phyloP scores from a whole-genome alignment of 2,113 vertebrate species.

The Alces alces region DNA sequence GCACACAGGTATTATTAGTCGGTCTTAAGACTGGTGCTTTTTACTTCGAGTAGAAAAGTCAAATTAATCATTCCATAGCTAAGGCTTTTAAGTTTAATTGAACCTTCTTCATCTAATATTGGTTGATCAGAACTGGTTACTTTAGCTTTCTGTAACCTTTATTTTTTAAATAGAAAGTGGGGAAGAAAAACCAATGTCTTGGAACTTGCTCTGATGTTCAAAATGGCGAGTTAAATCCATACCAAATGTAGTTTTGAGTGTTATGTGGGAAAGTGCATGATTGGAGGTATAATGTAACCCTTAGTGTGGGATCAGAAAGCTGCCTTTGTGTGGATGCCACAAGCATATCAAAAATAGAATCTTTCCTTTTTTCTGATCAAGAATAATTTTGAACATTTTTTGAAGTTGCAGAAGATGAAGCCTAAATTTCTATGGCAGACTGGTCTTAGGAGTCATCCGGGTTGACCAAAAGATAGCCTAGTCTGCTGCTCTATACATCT shows the following conservation, averaged over 20 bases:
- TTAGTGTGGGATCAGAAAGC: not conserved
- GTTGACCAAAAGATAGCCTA: not conserved
- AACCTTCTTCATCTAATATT: constrained; percentile 14
- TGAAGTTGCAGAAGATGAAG: constrained; percentile 31
- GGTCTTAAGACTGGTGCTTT: not conserved
- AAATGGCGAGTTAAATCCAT: not conserved
- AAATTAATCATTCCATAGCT: constrained; percentile 24
- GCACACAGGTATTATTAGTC: constrained; percentile 11
- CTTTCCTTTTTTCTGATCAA: not conserved
- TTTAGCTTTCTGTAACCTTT: constrained; percentile 9
- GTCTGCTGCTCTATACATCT: not conserved
- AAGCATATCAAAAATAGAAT: not conserved
- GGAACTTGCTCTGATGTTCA: not conserved
- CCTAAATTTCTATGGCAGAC: not conserved
- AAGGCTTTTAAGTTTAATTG: constrained; percentile 45
- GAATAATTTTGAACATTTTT: constrained; percentile 21
- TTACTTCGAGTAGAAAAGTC: constrained; percentile 22
- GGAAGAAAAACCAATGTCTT: not conserved
- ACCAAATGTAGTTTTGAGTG: not conserved
- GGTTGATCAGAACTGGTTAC: constrained; percentile 26
- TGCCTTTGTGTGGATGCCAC: not conserved
- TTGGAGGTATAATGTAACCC: not conserved
- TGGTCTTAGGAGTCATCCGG: not conserved
- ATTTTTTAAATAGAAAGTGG: not conserved
- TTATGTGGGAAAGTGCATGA: not conserved